Conservation (phyloP, 2,888 invertebrate genomes). For the Ectemnius continuus region DNA sequence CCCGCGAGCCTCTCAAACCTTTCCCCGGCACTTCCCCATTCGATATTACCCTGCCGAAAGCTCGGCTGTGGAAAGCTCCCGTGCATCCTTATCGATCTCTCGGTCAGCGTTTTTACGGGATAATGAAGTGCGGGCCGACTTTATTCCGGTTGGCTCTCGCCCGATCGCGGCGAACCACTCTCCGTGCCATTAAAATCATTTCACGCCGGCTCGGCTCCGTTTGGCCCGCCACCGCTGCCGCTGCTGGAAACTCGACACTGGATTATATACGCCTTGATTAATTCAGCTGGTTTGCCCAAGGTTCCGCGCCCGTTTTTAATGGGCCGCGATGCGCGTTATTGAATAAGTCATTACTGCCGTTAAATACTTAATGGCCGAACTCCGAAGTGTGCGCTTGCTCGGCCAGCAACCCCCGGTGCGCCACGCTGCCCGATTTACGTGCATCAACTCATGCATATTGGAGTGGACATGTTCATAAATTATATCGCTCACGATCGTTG, state of each 20-base stretch:
- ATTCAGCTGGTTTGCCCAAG: conserved; percentile 32
- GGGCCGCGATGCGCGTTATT: neutral
- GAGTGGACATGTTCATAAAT: neutral
- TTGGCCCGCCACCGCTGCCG: neutral
- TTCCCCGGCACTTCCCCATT: conserved; percentile 8
- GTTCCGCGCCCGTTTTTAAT: conserved; percentile 14
- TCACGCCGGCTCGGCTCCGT: conserved; percentile 3
- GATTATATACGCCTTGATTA: conserved; percentile 33
- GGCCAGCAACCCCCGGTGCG: neutral
- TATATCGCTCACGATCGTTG: neutral
- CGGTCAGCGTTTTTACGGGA: neutral
- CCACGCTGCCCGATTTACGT: too few species aligned
- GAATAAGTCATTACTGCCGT: conserved; percentile 39
- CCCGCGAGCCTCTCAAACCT: conserved; percentile 12
- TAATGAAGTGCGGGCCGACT: conserved; percentile 1
- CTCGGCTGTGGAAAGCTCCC: conserved; percentile 9
- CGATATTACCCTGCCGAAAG: neutral
- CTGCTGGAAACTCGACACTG: conserved; percentile 27
- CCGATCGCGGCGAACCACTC: neutral
- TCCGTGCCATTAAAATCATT: conserved; percentile 1
- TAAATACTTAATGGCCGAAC: conserved; percentile 36
- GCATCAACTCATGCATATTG: neutral
- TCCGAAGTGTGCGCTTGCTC: neutral
- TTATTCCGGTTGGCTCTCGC: neutral
- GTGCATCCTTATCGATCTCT: conserved; percentile 2